These are phyloP conservation scores for Thripadectes ignobilis DNA, from an alignment of 2,797 vertebrate genomes.

Conservation along the genomic window DNA sequence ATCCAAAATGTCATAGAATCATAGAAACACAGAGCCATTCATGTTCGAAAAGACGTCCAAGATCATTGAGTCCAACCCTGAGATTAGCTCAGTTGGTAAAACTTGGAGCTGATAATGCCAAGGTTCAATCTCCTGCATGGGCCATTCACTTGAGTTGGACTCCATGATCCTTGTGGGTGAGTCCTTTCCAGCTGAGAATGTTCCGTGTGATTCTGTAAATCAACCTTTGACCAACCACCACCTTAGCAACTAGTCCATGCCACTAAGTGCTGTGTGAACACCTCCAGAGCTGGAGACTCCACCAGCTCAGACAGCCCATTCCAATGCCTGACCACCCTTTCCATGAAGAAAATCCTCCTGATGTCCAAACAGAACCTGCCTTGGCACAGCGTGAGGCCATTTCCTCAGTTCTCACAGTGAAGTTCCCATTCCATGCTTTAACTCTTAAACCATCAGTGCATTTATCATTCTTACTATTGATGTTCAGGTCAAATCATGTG, in stretches of 20 bases:
- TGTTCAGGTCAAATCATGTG: rapidly evolving
- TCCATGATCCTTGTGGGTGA: too few relatives aligned
- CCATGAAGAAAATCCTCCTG: not conserved
- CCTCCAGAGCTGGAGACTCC: not conserved
- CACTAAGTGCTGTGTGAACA: not conserved
- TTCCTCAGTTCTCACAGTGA: not conserved
- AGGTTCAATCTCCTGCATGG: too few relatives aligned
- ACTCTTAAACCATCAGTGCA: not conserved
- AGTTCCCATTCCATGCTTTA: not conserved
- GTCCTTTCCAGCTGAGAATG: too few relatives aligned
- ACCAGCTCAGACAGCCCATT: not conserved
- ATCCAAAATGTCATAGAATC: not conserved
- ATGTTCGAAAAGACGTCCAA: not conserved
- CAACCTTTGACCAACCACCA: not conserved
- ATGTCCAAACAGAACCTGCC: not conserved
- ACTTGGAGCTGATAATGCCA: too few relatives aligned
- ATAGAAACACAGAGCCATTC: not conserved
- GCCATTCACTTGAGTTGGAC: too few relatives aligned
- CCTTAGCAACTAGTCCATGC: too few relatives aligned
- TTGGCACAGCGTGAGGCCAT: not conserved
- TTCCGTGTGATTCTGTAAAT: too few relatives aligned
- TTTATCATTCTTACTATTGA: not conserved
- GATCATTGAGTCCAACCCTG: rapidly evolving
- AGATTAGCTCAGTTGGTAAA: too few relatives aligned
- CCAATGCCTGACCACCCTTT: rapidly evolving